A percentile compares a stretch with the other conserved stretches of the same genome.
These are phyloP conservation scores for Temnothorax ravouxi DNA, from an alignment of 2,888 invertebrate species.

Conservation along the genomic window DNA sequence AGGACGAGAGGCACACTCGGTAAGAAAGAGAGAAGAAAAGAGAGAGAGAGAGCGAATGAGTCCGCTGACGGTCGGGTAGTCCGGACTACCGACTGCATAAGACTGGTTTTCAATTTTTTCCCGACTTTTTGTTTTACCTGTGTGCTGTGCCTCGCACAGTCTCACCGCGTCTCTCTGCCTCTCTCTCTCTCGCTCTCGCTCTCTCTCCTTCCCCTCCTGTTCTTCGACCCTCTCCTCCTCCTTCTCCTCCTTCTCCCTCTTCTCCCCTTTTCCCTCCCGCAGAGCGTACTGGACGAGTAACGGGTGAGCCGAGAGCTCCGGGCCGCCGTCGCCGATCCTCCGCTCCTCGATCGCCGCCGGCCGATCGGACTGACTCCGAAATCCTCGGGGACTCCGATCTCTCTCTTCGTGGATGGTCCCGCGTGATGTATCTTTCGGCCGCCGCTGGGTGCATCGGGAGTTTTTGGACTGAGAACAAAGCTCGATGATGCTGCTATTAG, in stretches of 20 bases:
- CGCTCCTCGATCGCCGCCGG: slow-evolving; percentile 46
- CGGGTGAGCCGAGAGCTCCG: slow-evolving; percentile 33
- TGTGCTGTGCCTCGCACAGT: slow-evolving; percentile 61
- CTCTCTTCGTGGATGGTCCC: slow-evolving; percentile 51
- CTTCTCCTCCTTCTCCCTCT: background rate
- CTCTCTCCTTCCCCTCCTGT: slow-evolving; percentile 37
- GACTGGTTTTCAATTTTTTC: slow-evolving; percentile 82
- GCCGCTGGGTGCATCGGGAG: background rate
- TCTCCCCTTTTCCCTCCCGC: slow-evolving; percentile 1
- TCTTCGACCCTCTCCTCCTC: slow-evolving; percentile 29
- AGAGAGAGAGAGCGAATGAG: slow-evolving; percentile 62
- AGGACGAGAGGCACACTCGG: background rate
- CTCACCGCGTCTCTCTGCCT: slow-evolving; percentile 55
- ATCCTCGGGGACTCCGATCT: slow-evolving; percentile 43
- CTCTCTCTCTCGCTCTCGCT: slow-evolving; percentile 14
- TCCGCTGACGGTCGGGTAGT: slow-evolving; percentile 63
- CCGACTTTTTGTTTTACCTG: slow-evolving; percentile 80
- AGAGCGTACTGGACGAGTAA: slow-evolving; percentile 33
- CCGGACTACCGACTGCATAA: slow-evolving; percentile 74
- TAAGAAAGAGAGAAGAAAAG: slow-evolving; percentile 16
- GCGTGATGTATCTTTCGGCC: slow-evolving; percentile 38
- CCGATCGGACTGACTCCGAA: slow-evolving; percentile 52
- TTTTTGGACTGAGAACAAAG: slow-evolving; percentile 38
- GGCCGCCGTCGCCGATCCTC: slow-evolving; percentile 17
- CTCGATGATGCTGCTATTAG: background rate